Conservation (phyloP, 2,113 vertebrate genomes). For the Phylloscopus trochilus region DNA sequence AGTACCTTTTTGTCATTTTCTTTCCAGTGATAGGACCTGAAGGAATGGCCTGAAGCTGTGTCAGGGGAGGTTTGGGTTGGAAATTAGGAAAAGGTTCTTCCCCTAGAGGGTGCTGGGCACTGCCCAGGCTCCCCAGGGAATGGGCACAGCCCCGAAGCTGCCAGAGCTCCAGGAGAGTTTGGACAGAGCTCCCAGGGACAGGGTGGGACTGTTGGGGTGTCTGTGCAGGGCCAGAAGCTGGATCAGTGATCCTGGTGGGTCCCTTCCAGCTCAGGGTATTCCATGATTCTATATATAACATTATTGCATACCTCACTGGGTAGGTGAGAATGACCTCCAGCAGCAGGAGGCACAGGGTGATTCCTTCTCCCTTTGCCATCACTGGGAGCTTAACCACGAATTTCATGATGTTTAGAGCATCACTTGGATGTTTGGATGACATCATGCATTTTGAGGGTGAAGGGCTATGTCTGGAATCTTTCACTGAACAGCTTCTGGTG, state of each 20-base stretch:
- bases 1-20: background rate
- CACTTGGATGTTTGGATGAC: background rate
- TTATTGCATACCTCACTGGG: background rate
- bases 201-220: background rate
- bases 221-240: background rate
- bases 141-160: accelerated
- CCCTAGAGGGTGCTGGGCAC: background rate
- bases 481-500: background rate
- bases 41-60: background rate
- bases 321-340: background rate
- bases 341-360: background rate
- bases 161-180: background rate
- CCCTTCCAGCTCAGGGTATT: background rate
- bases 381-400: background rate
- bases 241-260: background rate
- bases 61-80: background rate
- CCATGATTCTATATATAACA: too few relatives aligned
- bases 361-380: background rate
- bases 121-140: background rate
- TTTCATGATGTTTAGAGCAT: background rate
- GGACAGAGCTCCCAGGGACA: accelerated
- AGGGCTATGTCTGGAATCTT: background rate
- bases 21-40: background rate
- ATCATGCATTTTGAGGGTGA: background rate
- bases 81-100: background rate